These are phyloP conservation scores for Hirundo rustica DNA, from an alignment of 2,797 vertebrate species.

Conservation along the genomic window DNA sequence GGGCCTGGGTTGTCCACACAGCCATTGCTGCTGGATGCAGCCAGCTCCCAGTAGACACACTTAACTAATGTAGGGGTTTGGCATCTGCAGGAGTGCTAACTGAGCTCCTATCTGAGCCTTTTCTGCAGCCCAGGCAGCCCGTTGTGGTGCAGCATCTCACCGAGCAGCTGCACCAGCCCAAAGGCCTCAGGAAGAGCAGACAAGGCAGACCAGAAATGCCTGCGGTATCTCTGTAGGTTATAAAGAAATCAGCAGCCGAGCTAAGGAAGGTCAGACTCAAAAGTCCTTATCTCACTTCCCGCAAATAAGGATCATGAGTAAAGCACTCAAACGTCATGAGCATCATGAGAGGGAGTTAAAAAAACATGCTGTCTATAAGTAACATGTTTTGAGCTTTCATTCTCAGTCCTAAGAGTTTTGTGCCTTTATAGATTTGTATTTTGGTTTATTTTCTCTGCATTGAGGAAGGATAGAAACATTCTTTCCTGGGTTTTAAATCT, in stretches of 20 bases:
- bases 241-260: not conserved
- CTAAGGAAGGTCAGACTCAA: not conserved
- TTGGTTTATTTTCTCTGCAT: not conserved
- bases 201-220: not conserved
- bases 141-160: not conserved
- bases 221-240: slow-evolving; percentile 5
- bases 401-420: not conserved
- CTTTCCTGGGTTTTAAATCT: not conserved
- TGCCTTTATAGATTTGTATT: not conserved
- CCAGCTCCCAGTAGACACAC: not conserved
- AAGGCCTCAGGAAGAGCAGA: not conserved
- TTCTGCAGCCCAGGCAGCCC: not conserved
- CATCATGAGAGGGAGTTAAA: not conserved
- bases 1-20: not conserved
- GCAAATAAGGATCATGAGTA: slow-evolving; percentile 29
- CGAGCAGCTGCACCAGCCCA: not conserved
- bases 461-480: not conserved
- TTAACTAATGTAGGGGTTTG: not conserved
- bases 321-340: slow-evolving; percentile 11
- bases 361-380: slow-evolving; percentile 10
- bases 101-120: not conserved
- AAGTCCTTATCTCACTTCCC: slow-evolving; percentile 42
- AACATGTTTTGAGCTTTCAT: not conserved
- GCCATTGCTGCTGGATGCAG: not conserved
- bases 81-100: not conserved